Percentiles rank a stretch among this genome's conserved stretches.
Evolutionary conservation across 2,113 vertebrate genomes (phyloP).

Genomic region (Lasiurus cinereus): DNA sequence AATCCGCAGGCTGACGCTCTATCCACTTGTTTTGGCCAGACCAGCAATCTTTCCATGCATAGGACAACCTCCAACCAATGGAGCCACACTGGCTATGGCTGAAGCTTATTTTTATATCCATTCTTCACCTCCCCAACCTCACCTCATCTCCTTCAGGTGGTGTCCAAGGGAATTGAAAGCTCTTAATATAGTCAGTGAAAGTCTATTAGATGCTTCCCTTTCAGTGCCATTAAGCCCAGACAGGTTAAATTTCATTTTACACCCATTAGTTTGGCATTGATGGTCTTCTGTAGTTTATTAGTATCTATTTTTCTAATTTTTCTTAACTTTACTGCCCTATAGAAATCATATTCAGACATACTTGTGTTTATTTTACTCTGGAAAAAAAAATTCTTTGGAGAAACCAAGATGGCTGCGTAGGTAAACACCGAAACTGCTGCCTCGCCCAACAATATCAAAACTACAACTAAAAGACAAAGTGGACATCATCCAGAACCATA

Average conservation of each 20-base stretch:
- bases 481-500: too few relatives aligned
- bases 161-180: neutral
- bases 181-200: conserved; percentile 44
- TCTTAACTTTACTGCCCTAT: conserved; percentile 1
- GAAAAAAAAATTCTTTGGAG: conserved; percentile 14
- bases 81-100: neutral
- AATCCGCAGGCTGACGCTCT: too few relatives aligned
- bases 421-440: too few relatives aligned
- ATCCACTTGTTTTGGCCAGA: neutral
- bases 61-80: neutral
- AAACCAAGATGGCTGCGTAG: too few relatives aligned
- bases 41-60: neutral
- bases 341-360: conserved; percentile 50
- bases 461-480: too few relatives aligned
- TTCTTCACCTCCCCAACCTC: neutral
- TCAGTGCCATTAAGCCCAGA: neutral
- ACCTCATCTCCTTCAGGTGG: neutral
- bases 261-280: conserved; percentile 38
- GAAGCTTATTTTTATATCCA: conserved; percentile 20
- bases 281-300: neutral
- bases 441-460: too few relatives aligned
- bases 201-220: neutral
- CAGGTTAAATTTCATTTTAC: conserved; percentile 37
- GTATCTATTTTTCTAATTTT: neutral
- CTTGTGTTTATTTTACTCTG: conserved; percentile 47